Evolutionary conservation across 1,140 invertebrate genomes (phyloP).

Genomic region (Tetranychus cinnabarinus): DNA sequence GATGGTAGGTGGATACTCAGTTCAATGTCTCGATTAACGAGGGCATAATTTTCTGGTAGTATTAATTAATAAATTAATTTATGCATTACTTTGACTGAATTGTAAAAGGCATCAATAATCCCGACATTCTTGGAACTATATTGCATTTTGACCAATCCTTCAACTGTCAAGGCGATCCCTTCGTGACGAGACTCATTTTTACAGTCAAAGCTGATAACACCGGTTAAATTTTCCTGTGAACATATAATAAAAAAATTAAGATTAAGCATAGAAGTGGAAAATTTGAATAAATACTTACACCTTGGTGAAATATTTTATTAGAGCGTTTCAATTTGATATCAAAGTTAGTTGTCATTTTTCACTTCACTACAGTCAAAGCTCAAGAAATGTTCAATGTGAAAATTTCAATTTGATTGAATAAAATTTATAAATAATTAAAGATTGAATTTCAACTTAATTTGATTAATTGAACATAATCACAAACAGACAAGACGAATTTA

Average conservation of each 20-base stretch:
- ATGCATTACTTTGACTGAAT: conserved; percentile 38
- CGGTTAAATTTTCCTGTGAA: conserved; percentile 46
- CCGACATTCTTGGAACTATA: conserved; percentile 80
- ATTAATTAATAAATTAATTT: neutral
- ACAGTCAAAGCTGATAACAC: conserved; percentile 50
- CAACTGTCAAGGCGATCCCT: conserved; percentile 57
- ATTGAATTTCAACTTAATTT: too few species aligned
- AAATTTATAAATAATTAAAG: too few species aligned
- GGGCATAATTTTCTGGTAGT: too few species aligned
- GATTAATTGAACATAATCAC: too few species aligned
- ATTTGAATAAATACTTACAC: neutral
- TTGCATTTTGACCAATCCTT: conserved; percentile 70
- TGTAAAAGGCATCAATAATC: conserved; percentile 79
- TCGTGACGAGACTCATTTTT: conserved; percentile 65
- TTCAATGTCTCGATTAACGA: too few species aligned
- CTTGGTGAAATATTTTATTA: neutral
- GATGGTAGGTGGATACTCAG: neutral
- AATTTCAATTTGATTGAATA: too few species aligned
- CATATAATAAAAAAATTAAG: neutral
- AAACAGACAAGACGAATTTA: too few species aligned
- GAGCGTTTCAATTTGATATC: neutral
- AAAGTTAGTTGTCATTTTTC: neutral
- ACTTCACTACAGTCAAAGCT: too few species aligned
- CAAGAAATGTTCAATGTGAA: too few species aligned
- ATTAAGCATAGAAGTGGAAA: neutral